These are phyloP conservation scores for Acanthornis magna DNA, from an alignment of 2,797 vertebrate species.

Conservation along the genomic window DNA sequence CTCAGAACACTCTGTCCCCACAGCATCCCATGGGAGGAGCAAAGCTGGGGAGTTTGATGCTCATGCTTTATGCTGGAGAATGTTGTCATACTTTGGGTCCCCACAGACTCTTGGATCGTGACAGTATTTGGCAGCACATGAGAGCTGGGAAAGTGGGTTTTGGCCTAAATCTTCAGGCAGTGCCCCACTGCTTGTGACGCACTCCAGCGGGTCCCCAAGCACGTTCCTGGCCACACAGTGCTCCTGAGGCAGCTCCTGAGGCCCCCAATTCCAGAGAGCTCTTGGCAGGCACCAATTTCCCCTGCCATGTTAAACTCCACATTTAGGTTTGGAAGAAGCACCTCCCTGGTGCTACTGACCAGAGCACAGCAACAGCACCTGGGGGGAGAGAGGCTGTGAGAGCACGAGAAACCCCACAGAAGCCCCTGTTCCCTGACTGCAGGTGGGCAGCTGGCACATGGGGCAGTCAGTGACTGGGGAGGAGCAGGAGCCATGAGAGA, in stretches of 20 bases:
- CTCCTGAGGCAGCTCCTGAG: neutral
- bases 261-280: neutral
- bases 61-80: conserved; percentile 52
- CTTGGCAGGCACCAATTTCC: neutral
- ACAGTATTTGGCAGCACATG: conserved; percentile 57
- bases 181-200: conserved; percentile 20
- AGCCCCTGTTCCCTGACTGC: neutral
- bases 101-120: conserved; percentile 10
- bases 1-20: neutral
- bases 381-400: neutral
- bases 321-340: conserved; percentile 68
- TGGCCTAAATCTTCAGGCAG: conserved; percentile 61
- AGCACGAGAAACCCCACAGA: neutral
- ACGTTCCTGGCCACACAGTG: fast-evolving
- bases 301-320: conserved; percentile 35
- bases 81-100: conserved; percentile 55
- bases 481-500: neutral
- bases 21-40: conserved; percentile 33
- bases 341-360: conserved; percentile 42
- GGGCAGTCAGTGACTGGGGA: neutral
- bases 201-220: neutral
- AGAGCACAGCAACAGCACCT: conserved; percentile 46
- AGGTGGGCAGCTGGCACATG: neutral
- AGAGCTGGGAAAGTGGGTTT: conserved; percentile 69
- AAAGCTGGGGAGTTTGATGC: conserved; percentile 19